Conservation (phyloP, 2,113 vertebrate species). For the Gymnogyps californianus region DNA sequence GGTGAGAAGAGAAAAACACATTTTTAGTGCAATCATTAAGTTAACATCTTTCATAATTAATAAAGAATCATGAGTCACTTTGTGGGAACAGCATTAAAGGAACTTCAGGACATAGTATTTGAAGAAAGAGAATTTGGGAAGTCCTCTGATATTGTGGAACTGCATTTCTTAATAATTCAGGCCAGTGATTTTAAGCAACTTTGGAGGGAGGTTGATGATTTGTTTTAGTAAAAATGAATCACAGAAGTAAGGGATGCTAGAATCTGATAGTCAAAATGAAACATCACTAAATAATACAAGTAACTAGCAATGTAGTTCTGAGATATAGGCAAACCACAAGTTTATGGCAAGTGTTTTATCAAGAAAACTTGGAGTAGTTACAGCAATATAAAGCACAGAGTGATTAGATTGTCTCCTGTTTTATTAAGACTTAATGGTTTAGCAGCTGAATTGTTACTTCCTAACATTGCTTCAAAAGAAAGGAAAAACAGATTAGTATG, state of each 20-base stretch:
- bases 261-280: neutral
- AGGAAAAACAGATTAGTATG: neutral
- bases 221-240: neutral
- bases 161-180: neutral
- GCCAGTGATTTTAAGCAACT: neutral
- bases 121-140: neutral
- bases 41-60: slow-evolving; percentile 37
- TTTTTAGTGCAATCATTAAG: slow-evolving; percentile 5
- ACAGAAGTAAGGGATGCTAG: neutral
- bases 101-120: neutral
- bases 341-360: neutral
- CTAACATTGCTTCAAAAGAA: neutral
- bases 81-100: slow-evolving; percentile 24
- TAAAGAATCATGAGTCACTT: slow-evolving; percentile 13
- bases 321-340: neutral
- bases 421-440: neutral
- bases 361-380: neutral
- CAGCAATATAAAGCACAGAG: neutral
- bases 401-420: neutral
- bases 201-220: neutral
- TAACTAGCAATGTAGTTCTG: neutral
- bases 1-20: neutral
- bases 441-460: neutral
- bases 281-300: neutral
- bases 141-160: neutral